phyloP scores from a whole-genome alignment of 2,113 vertebrate genomes.

The Anas platyrhynchos region DNA sequence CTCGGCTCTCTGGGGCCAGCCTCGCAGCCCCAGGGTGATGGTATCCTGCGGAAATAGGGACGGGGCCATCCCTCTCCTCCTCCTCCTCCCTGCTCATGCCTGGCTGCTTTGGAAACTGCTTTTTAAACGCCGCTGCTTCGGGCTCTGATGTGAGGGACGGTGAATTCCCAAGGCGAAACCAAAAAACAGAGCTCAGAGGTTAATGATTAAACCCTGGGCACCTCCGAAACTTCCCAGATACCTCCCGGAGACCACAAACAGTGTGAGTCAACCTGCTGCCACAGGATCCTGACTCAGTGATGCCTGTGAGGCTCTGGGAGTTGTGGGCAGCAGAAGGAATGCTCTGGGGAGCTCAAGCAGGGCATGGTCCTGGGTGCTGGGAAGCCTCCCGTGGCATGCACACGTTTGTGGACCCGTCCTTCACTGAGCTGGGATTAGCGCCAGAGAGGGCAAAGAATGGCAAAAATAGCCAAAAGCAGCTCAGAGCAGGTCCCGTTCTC shows the following conservation, averaged over 20 bases:
- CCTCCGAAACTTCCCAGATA: neutral
- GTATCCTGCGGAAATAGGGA: neutral
- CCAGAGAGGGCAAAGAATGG: neutral
- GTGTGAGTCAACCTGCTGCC: neutral
- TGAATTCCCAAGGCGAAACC: neutral
- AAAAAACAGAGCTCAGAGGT: neutral
- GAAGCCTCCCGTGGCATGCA: neutral
- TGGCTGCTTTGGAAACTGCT: neutral
- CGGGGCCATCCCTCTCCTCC: rapidly evolving
- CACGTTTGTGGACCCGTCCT: neutral
- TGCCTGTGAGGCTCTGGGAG: neutral
- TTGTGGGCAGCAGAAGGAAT: rapidly evolving
- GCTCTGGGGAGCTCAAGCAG: neutral
- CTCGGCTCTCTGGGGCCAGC: rapidly evolving
- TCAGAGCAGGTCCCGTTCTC: neutral
- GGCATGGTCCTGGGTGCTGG: rapidly evolving
- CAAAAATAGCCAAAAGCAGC: neutral
- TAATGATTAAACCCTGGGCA: conserved; percentile 10
- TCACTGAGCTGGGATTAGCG: rapidly evolving
- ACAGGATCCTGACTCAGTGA: neutral
- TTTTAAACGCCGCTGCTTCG: neutral
- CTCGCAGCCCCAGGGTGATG: neutral
- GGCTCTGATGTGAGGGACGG: neutral
- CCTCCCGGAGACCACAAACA: neutral
- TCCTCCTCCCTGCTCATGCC: neutral